Base-by-base conservation (phyloP, 2,113 vertebrate species). In the Stegastes partitus region DNA sequence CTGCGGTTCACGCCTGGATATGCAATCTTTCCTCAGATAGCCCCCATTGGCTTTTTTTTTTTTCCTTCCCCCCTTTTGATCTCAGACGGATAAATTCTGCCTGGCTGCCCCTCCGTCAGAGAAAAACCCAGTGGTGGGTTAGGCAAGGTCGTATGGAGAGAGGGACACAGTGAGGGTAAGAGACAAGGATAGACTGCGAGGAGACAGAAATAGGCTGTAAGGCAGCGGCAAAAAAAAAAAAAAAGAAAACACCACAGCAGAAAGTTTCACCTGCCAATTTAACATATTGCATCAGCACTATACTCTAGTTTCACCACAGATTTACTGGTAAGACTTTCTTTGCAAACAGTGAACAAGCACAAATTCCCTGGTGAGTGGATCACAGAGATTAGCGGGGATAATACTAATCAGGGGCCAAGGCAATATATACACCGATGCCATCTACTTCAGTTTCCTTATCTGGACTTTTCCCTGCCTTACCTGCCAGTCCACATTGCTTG, bases 1-100 rank as follows among this genome's bases (percentile, higher is more conserved):
- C 67, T 16, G 77, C 77, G 71, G 85, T 89, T 92, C 80, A 88
- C 58, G 82, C 78, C 77, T 91, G 87, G 85, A 81, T 88, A 78
- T 90, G 39, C 82, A 83, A 84, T 90, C 72, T 87, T 82, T 89
- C 89, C 88, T 82, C 85, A 59, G 68, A 83, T 31, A 37, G 45
- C 51, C 25, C 77, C 78, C 65, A 47, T 79, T 54, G 58, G 62
- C 79, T 83, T 73, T 57, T 61, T 62, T 70, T 58, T 67, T n/a
- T 21, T 61, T n/a, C n/a, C 61, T 23, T 68, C 39, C 58, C 47
- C 71, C 61, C 57, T 77, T 91, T 93, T 91, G 83, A 93, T 93
- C 88, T 91, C 72, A 90, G 90, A 93, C 78, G 45, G 79, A 94
- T 92, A 86, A 75, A 89, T 94, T 94, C 89, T 91, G 93, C 93